Base-by-base conservation (phyloP, 92 coral and sea anemone genomes). In the Heliopora coerulea region DNA sequence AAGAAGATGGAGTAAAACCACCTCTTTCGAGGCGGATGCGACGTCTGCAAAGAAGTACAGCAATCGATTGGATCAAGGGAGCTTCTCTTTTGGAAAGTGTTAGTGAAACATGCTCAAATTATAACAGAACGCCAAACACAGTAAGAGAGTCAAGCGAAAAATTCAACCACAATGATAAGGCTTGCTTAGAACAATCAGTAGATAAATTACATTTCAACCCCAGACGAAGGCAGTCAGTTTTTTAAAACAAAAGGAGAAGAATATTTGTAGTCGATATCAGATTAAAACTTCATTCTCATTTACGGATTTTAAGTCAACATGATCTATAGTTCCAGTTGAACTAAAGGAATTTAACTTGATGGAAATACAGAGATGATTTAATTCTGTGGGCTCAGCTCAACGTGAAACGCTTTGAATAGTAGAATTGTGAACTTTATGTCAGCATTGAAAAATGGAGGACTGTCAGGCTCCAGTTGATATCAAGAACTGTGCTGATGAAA, bases 151-250 rank as follows among this genome's bases (percentile, higher is more conserved):
- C 74, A 18, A 56, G 74, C 20, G 74, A 44, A 9, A 59, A 67
- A 11, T 21, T 29, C 58, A 0, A n/a, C 21, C 59, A 67, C 34
- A 56, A 67, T 9, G 34, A 25, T 13, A 46, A 3, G 13, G 3
- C 70, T 48, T 33, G 26, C 21, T 56, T 29, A 14, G 59, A 67
- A 49, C 3, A 27, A 49, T 26, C 57, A 35, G 18, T 48, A 10
- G 40, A 54, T 27, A 40, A 12, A 1, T 33, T 65, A 21, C 57
- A 48, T 49, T 67, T 67, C 39, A 67, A 44, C 59, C 59, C 39
- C 59, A 41, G 39, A 27, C 74, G 74, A 67, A 67, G 74, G 15
- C 74, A 67, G 34, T 56, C 74, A n/a, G 29, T 67, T 26, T 67
- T 67, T 48, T 67, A 67, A 33, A 21, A 40, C 31, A 14, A 25